Conservation (phyloP, 2,797 vertebrate genomes). For the Cyclura pinguis region DNA sequence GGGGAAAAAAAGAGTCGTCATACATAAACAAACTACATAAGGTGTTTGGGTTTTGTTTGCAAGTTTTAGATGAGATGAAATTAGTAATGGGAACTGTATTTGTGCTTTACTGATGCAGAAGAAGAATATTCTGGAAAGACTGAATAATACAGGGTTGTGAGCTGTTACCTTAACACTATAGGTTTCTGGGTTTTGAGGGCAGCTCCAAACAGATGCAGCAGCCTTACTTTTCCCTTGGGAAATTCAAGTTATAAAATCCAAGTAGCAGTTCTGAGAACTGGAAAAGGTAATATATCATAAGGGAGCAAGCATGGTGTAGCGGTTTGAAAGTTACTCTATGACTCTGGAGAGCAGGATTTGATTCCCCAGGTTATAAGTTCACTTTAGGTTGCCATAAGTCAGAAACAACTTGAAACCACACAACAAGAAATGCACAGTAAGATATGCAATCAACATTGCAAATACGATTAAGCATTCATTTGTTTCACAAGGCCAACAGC, state of each 20-base stretch:
- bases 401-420: too few relatives aligned
- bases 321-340: too few relatives aligned
- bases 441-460: conserved; percentile 29
- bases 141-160: neutral
- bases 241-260: neutral
- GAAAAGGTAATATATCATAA: neutral
- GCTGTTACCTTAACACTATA: neutral
- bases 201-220: neutral
- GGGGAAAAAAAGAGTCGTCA: neutral
- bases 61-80: conserved; percentile 15
- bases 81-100: neutral
- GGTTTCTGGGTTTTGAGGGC: neutral
- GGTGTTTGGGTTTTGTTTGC: neutral
- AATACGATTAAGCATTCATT: conserved; percentile 10
- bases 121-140: neutral
- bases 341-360: too few relatives aligned
- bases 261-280: neutral
- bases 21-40: neutral
- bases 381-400: too few relatives aligned
- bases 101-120: neutral
- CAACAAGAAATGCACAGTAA: neutral
- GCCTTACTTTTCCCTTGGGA: neutral
- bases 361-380: too few relatives aligned
- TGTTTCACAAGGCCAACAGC: neutral
- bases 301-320: too few relatives aligned